A percentile compares a stretch with the other conserved stretches of the same genome.
phyloP scores from a whole-genome alignment of 2,888 invertebrate species.

The Chrysolina oricalcia region DNA sequence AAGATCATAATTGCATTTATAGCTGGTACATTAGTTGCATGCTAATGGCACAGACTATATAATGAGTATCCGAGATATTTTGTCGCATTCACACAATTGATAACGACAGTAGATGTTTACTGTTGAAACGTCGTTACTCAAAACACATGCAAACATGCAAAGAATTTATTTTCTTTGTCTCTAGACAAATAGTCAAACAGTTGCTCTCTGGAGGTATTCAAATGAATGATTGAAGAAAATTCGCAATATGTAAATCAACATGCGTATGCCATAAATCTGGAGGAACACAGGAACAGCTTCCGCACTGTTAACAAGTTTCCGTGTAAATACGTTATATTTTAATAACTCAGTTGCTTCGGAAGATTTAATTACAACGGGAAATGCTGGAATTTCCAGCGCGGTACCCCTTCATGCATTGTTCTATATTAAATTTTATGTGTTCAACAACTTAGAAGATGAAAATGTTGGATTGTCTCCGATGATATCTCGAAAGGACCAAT shows the following conservation, averaged over 20 bases:
- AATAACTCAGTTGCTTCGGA: constrained; percentile 40
- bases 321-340: constrained; percentile 44
- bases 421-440: constrained; percentile 8
- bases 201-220: neutral
- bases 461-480: constrained; percentile 14
- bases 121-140: too few species aligned
- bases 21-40: too few species aligned
- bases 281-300: constrained; percentile 34
- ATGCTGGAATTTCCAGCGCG: constrained; percentile 18
- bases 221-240: constrained; percentile 7
- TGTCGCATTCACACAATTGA: too few species aligned
- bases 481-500: neutral
- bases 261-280: constrained; percentile 18
- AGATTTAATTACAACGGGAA: constrained; percentile 42
- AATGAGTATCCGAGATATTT: too few species aligned
- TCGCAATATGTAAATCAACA: constrained; percentile 6
- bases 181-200: too few species aligned
- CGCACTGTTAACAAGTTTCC: constrained; percentile 44
- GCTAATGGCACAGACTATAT: too few species aligned
- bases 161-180: too few species aligned
- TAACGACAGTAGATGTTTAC: too few species aligned
- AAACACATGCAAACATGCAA: too few species aligned
- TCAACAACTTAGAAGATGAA: constrained; percentile 5
- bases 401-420: constrained; percentile 17
- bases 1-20: too few species aligned